Conservation (phyloP, 2,888 invertebrate species). For the Eupeodes luniger region DNA sequence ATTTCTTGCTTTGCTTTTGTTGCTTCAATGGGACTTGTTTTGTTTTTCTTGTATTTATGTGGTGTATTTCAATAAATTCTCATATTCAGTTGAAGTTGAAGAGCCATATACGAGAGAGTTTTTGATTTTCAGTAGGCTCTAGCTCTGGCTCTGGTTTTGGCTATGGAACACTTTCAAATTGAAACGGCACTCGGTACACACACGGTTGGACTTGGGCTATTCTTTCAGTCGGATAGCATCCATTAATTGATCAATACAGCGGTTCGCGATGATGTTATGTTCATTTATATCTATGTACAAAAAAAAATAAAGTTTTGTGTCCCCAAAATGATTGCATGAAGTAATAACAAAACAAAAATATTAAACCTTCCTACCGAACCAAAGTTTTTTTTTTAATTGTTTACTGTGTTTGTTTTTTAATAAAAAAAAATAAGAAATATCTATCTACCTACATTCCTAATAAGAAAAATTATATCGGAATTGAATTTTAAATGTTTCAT, state of each 20-base stretch:
- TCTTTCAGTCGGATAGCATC: slow-evolving; percentile 61
- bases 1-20: slow-evolving; percentile 23
- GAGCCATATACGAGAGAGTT: slow-evolving; percentile 49
- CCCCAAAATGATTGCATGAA: background rate
- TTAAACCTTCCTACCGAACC: background rate
- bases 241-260: slow-evolving; percentile 52
- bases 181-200: slow-evolving; percentile 25
- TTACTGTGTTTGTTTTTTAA: background rate
- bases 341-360: slow-evolving; percentile 4
- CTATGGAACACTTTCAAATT: background rate
- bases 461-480: background rate
- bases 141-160: slow-evolving; percentile 5
- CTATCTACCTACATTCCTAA: no score
- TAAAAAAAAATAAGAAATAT: background rate
- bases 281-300: background rate
- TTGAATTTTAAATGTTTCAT: slow-evolving; percentile 28
- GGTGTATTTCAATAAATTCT: slow-evolving; percentile 70
- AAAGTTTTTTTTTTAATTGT: background rate
- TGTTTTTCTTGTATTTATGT: slow-evolving; percentile 74
- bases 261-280: slow-evolving; percentile 33
- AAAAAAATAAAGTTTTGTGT: background rate
- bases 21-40: slow-evolving; percentile 60
- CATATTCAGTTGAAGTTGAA: slow-evolving; percentile 44
- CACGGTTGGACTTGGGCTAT: slow-evolving; percentile 26
- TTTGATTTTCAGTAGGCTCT: slow-evolving; percentile 59